Evolutionary conservation across 2,797 vertebrate genomes (phyloP).

Genomic region (Ctenopoma multispine): DNA sequence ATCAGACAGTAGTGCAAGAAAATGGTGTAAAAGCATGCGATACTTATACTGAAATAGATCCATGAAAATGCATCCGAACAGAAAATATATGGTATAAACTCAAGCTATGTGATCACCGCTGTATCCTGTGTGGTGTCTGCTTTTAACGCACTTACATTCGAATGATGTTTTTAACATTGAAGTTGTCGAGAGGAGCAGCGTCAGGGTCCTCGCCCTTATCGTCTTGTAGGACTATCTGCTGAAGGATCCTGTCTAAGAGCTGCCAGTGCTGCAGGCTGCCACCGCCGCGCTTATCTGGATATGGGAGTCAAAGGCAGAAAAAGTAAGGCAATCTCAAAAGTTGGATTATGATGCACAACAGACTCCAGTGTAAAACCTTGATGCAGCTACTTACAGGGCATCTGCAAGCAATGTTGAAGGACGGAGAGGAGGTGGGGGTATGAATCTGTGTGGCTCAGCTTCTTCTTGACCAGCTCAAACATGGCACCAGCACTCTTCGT

Average conservation of each 20-base stretch:
- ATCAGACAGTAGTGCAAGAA: background rate
- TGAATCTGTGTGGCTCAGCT: conserved; percentile 93
- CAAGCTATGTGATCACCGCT: background rate
- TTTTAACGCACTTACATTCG: conserved; percentile 90
- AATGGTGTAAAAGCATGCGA: background rate
- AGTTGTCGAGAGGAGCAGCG: conserved; percentile 92
- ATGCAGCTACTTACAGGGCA: conserved; percentile 91
- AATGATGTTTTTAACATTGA: conserved; percentile 96
- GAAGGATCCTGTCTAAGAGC: conserved; percentile 95
- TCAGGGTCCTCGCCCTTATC: conserved; percentile 95
- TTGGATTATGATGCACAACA: background rate
- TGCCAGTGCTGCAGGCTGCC: conserved; percentile 96
- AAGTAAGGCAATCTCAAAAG: background rate
- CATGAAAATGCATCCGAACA: background rate
- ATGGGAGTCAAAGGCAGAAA: background rate
- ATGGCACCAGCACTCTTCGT: conserved; percentile 96
- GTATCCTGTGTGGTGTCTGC: background rate
- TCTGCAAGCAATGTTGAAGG: conserved; percentile 96
- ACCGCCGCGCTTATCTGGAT: conserved; percentile 90
- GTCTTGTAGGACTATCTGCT: conserved; percentile 97
- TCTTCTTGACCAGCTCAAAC: conserved; percentile 97
- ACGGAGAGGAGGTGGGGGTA: conserved; percentile 98
- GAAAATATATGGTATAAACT: background rate
- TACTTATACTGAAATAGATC: background rate
- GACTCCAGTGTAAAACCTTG: background rate